Evolutionary conservation across 2,797 vertebrate species (phyloP), one percentile per base, ranked within the genome.

Genomic region (Parauchenoglanis ngamensis): DNA sequence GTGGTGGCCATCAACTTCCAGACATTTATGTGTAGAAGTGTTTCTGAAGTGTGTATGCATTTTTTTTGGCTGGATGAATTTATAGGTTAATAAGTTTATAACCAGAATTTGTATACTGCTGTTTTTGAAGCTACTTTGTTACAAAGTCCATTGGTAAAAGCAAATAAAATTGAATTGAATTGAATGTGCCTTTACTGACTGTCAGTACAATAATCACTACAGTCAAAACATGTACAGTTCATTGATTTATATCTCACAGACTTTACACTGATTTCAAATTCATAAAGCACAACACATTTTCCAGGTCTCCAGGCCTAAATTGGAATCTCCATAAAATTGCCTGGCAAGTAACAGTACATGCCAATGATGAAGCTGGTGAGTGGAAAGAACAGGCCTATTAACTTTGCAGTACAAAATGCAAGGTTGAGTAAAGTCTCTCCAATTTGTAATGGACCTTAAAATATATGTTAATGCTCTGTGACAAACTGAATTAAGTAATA

Each of bases 381-480:
- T 72, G 67, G 52, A 72, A 73, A 59, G 31, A 73, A 73, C 25
- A 84, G 21, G 6, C 28, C 10, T 46, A 84, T 73, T 59, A 72
- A n/a, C 28, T 57, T 56, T 68, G 49, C 19, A n/a, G 31, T 40
- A n/a, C 31, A 72, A 57, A 72, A 72, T 54, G 21, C 6, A 35
- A 83, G 40, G 23, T 46, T 28, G 61, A 54, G 61, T 80, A 21
- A 84, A 44, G 44, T 4, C 82, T 57, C 54, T n/a, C 19, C 31
- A 73, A 46, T 59, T 84, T 84, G 31, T 84, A 84, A 46, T 44
- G 68, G 54, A 84, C 68, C 68, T 84, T 57, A 57, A 59, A 73
- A 21, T 67, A 67, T 49, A 83, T 2, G 19, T 67, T 52, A 28
- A n/a, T 65, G 52, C 67, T 72, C 23, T 44, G 1, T 57, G 31